Percentiles rank a stretch among this genome's conserved stretches.
These are phyloP conservation scores for Sclerodermus sp. DNA, from an alignment of 2,888 invertebrate species.

Conservation along the genomic window DNA sequence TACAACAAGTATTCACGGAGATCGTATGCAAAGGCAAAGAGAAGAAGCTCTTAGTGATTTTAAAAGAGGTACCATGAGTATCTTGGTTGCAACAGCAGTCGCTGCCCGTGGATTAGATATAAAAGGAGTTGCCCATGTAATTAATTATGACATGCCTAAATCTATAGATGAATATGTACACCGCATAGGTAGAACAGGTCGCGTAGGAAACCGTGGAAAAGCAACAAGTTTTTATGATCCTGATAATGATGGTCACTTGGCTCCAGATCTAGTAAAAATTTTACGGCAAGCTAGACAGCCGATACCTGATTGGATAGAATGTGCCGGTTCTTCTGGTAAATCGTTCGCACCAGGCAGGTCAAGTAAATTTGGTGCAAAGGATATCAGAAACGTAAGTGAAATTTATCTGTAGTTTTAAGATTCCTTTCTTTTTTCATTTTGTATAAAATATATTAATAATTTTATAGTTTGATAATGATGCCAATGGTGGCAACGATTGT, in stretches of 20 bases:
- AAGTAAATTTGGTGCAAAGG: slow-evolving; percentile 71
- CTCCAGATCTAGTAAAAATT: slow-evolving; percentile 70
- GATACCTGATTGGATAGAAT: slow-evolving; percentile 69
- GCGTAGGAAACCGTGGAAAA: slow-evolving; percentile 87
- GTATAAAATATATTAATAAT: slow-evolving; percentile 3
- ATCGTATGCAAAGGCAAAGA: slow-evolving; percentile 72
- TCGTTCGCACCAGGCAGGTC: slow-evolving; percentile 30
- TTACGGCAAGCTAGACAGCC: slow-evolving; percentile 77
- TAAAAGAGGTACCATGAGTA: slow-evolving; percentile 70
- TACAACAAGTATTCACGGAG: slow-evolving; percentile 76
- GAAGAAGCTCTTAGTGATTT: slow-evolving; percentile 79
- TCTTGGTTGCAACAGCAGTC: slow-evolving; percentile 93
- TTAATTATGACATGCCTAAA: slow-evolving; percentile 90
- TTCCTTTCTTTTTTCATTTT: slow-evolving; percentile 34
- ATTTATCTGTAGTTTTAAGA: neutral
- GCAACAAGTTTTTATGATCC: slow-evolving; percentile 83
- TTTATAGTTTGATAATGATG: slow-evolving; percentile 2
- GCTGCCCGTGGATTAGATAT: slow-evolving; percentile 93
- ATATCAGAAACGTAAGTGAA: slow-evolving; percentile 67
- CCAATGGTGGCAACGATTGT: slow-evolving; percentile 20
- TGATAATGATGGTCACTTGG: slow-evolving; percentile 62
- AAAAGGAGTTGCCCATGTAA: slow-evolving; percentile 81
- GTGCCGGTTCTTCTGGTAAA: slow-evolving; percentile 56
- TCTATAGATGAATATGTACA: slow-evolving; percentile 94
- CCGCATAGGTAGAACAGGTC: slow-evolving; percentile 91